Evolutionary conservation across 2,113 vertebrate species (phyloP).

Genomic region (Bubo blakistoni): DNA sequence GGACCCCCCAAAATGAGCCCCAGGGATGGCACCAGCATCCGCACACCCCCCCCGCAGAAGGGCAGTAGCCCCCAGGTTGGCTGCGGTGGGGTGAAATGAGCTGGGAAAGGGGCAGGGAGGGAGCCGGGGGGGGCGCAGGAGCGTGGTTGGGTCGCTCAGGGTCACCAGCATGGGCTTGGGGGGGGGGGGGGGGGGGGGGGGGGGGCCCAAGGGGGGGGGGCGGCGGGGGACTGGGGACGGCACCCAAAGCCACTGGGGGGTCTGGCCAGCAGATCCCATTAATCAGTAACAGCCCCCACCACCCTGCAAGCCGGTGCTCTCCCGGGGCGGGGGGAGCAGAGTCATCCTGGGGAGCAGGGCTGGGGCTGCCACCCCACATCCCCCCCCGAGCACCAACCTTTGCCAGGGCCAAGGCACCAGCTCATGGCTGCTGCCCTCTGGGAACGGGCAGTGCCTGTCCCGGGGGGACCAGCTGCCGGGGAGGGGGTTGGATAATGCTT

Average conservation of each 20-base stretch:
- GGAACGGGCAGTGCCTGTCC: background rate
- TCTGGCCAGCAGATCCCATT: rapidly evolving
- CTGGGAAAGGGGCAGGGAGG: background rate
- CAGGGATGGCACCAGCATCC: background rate
- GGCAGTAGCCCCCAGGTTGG: background rate
- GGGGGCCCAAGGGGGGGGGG: too few species aligned
- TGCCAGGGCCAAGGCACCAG: background rate
- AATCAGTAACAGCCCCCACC: rapidly evolving
- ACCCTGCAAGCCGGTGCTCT: background rate
- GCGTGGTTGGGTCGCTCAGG: background rate
- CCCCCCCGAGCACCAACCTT: background rate
- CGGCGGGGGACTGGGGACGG: background rate
- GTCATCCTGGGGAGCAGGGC: background rate
- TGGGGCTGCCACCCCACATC: background rate
- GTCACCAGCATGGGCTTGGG: background rate
- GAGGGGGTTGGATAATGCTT: background rate
- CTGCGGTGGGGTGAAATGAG: background rate
- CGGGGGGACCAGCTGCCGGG: rapidly evolving
- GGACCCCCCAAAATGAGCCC: background rate
- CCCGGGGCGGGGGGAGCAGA: background rate
- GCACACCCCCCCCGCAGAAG: background rate
- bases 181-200: background rate
- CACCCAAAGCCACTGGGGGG: background rate
- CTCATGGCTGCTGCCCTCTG: background rate
- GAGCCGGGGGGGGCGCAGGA: rapidly evolving